Base-by-base conservation (phyloP, 2,888 invertebrate species). In the Clunio marinus region DNA sequence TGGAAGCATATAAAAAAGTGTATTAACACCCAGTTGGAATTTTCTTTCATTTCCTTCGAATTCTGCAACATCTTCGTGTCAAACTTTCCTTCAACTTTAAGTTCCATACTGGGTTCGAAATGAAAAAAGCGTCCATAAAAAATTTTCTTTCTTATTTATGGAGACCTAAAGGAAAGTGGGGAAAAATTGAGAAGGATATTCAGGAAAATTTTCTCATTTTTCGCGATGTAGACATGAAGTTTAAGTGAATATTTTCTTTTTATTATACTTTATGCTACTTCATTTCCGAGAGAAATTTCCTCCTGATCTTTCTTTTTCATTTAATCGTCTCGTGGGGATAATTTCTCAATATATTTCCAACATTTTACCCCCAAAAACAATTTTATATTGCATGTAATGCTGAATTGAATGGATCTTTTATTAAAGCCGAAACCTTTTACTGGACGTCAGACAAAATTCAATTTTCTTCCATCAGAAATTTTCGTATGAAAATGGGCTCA, bases 361-460 rank as follows among this genome's bases (percentile, higher is more conserved):
- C n/a, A n/a, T n/a, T n/a, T n/a, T 20, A 24, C 32, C 35, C 15
- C 17, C 51, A 51, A 32, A 51, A 51, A 32, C 35, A 41, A 17
- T 20, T 60, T 62, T 24, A 20, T 24, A 20, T 63, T 37, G 45
- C 41, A 46, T 15, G 24, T 28, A 35, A 59, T 59, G 32, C 35
- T 13, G 35, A 4, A 2, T 62, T 28, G 41, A 41, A 17, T 62
- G 41, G 37, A 62, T 37, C 25, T 32, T 28, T 59, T 32, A 60
- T 35, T 60, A 35, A 60, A 27, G 28, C 7, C 5, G 7, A 15
- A 63, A 51, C 66, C 55, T 66, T 66, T 55, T 66, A 32, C 22
- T 51, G 66, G 55, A 51, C 66, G 66, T 66, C 66, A 66, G 25
- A 55, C 51, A n/a, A 51, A 66, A 66, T 66, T 66, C 51, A 66